These are phyloP conservation scores for Plagodis pulveraria DNA, from an alignment of 2,888 invertebrate genomes.

Conservation along the genomic window DNA sequence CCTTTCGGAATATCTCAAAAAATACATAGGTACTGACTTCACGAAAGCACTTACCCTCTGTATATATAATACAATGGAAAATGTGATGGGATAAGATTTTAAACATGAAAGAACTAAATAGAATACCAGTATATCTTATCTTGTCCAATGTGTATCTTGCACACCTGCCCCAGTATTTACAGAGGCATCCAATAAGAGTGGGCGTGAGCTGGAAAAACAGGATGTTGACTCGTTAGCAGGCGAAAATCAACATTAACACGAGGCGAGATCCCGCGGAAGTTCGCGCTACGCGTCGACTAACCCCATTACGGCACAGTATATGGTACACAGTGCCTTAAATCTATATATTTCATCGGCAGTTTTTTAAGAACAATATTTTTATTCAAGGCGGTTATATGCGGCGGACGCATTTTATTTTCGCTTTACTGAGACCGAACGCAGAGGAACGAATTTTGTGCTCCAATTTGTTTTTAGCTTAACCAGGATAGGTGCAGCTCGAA, in stretches of 20 bases:
- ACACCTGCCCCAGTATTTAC: conserved; percentile 12
- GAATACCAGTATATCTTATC: not conserved
- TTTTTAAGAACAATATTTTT: too few relatives aligned
- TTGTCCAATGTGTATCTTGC: not conserved
- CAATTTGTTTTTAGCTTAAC: too few relatives aligned
- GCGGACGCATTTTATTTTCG: too few relatives aligned
- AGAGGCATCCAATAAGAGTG: conserved; percentile 14
- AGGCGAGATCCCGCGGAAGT: conserved; percentile 29
- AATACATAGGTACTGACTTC: too few relatives aligned
- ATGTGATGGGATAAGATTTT: too few relatives aligned
- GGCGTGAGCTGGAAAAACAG: conserved; percentile 17
- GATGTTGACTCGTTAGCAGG: conserved; percentile 22
- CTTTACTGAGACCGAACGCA: too few relatives aligned
- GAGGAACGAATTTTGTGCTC: too few relatives aligned
- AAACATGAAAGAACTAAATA: not conserved
- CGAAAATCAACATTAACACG: conserved; percentile 22
- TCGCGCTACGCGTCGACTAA: conserved; percentile 25
- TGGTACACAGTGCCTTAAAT: conserved; percentile 1
- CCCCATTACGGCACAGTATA: conserved; percentile 32
- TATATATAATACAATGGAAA: too few relatives aligned
- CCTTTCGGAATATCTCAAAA: too few relatives aligned
- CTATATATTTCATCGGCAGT: not conserved
- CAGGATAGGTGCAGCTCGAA: too few relatives aligned
- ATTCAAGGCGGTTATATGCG: too few relatives aligned
- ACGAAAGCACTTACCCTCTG: too few relatives aligned